Conservation (phyloP, 2,888 invertebrate genomes). For the Euphydryas editha region DNA sequence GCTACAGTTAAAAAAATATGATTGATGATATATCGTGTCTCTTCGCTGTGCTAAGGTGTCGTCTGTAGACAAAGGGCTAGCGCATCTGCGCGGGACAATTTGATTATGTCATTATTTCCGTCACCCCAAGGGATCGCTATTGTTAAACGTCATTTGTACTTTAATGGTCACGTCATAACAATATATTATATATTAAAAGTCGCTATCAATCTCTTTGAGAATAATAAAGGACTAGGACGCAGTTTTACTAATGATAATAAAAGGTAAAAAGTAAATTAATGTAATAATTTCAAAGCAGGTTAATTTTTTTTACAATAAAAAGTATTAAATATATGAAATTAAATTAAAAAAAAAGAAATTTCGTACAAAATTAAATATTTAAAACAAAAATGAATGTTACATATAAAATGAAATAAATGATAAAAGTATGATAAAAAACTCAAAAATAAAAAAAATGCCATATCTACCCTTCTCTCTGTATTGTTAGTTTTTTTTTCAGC, state of each 20-base stretch:
- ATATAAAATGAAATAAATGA: too few species aligned
- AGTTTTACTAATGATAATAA: neutral
- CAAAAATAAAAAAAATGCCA: too few species aligned
- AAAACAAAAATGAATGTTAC: too few species aligned
- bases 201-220: neutral
- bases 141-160: conserved; percentile 41
- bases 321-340: too few species aligned
- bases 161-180: conserved; percentile 36
- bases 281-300: too few species aligned
- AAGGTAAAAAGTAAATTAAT: too few species aligned
- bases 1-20: neutral
- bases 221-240: neutral
- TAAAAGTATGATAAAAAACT: too few species aligned
- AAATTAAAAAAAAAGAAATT: too few species aligned
- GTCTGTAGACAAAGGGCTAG: conserved; percentile 35
- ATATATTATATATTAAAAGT: conserved; percentile 9
- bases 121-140: conserved; percentile 48
- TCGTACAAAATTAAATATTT: too few species aligned
- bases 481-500: conserved; percentile 5
- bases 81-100: conserved; percentile 67
- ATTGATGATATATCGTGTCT: neutral
- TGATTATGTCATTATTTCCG: conserved; percentile 69
- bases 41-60: conserved; percentile 3
- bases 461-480: too few species aligned
- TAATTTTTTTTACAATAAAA: too few species aligned